Percentiles rank a stretch among this genome's conserved stretches.
Conservation (phyloP, 2,888 invertebrate species). For the Lasioglossum marginatum region DNA sequence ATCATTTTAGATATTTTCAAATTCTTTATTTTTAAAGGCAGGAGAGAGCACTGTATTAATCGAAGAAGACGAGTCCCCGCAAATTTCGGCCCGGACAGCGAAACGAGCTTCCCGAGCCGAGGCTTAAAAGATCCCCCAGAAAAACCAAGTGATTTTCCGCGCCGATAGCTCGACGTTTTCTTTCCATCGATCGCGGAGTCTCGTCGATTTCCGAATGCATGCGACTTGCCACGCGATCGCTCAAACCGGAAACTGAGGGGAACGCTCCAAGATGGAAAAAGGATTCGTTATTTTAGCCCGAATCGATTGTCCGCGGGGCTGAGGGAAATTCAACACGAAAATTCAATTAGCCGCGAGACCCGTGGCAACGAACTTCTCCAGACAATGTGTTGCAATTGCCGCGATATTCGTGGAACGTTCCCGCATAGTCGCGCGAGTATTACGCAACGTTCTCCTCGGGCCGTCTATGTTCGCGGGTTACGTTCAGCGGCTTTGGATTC, state of each 20-base stretch:
- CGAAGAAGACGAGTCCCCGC: neutral
- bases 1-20: neutral
- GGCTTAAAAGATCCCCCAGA: neutral
- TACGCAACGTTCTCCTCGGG: constrained; percentile 36
- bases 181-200: neutral
- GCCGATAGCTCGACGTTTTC: neutral
- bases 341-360: constrained; percentile 25
- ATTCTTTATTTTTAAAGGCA: neutral
- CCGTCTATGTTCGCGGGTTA: constrained; percentile 30
- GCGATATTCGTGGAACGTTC: constrained; percentile 9
- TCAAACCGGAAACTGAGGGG: neutral
- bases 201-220: neutral
- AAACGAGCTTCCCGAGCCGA: neutral
- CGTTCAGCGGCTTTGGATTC: constrained; percentile 19
- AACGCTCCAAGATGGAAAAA: neutral
- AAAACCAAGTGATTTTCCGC: neutral
- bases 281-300: neutral
- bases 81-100: neutral
- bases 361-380: constrained; percentile 17
- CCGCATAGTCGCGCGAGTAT: constrained; percentile 32
- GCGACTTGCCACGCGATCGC: neutral
- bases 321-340: neutral
- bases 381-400: constrained; percentile 45
- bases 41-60: neutral
- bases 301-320: neutral